phyloP scores from a whole-genome alignment of 2,888 invertebrate genomes.

The Xanthia togata region DNA sequence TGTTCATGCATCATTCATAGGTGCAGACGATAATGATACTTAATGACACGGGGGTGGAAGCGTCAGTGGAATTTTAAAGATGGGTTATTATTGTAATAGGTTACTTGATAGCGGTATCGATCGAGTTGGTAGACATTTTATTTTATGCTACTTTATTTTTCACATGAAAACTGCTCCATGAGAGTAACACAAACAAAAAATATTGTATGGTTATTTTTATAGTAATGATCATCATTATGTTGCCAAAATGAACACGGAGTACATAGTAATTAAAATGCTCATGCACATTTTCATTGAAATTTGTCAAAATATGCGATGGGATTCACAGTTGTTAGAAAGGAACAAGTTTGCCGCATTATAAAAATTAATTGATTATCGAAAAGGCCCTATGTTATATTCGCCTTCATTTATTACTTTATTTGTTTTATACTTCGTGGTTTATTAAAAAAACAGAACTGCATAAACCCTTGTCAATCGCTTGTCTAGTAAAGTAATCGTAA shows the following conservation, averaged over 20 bases:
- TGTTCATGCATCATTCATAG: conserved; percentile 85
- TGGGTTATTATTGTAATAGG: conserved; percentile 58
- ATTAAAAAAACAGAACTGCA: conserved; percentile 18
- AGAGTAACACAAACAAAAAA: too few relatives aligned
- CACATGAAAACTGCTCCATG: neutral
- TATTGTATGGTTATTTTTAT: too few relatives aligned
- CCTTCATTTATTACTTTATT: neutral
- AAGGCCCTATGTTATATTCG: neutral
- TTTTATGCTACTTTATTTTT: conserved; percentile 25
- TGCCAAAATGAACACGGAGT: conserved; percentile 2
- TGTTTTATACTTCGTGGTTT: conserved; percentile 9
- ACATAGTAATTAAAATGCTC: conserved; percentile 9
- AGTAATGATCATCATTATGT: neutral
- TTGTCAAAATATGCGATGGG: neutral
- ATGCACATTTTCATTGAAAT: neutral
- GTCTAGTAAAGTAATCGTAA: conserved; percentile 42
- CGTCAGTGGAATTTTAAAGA: conserved; percentile 57
- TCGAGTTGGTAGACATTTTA: conserved; percentile 12
- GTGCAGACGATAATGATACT: conserved; percentile 79
- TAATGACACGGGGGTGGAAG: conserved; percentile 76
- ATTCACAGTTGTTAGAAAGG: too few relatives aligned
- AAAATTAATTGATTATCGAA: neutral
- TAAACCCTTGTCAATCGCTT: conserved; percentile 36
- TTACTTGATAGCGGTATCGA: conserved; percentile 22
- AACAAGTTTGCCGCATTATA: too few relatives aligned